phyloP scores from a whole-genome alignment of 2,888 invertebrate species.

The Aphidius colemani region DNA sequence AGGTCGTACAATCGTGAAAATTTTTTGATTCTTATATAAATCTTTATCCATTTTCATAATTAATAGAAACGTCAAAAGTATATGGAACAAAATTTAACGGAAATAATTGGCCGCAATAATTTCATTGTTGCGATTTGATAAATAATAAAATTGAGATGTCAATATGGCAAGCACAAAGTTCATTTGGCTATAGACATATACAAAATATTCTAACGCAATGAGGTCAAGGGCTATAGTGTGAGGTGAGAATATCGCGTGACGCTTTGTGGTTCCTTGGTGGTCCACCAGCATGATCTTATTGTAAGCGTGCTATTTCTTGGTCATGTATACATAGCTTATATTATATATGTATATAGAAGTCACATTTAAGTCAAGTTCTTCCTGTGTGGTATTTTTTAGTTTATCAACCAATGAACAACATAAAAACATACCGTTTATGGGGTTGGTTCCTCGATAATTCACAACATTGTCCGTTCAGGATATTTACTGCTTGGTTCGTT shows the following conservation, averaged over 20 bases:
- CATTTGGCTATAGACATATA: constrained; percentile 21
- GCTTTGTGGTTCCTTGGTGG: constrained; percentile 17
- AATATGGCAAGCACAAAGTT: constrained; percentile 18
- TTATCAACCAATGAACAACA: constrained; percentile 45
- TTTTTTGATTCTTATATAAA: not conserved
- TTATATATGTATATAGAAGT: constrained; percentile 19
- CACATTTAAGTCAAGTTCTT: constrained; percentile 32
- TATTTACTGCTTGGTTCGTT: constrained; percentile 55
- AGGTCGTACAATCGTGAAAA: not conserved
- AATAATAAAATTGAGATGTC: constrained; percentile 16
- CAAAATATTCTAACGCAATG: constrained; percentile 21
- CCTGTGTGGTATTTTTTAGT: constrained; percentile 48
- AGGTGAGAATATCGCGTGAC: constrained; percentile 31
- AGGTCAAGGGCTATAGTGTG: constrained; percentile 27
- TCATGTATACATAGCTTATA: constrained; percentile 20
- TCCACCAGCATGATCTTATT: constrained; percentile 31
- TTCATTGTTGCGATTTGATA: no score
- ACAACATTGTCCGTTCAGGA: constrained; percentile 54
- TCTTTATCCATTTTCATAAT: not conserved
- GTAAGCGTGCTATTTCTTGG: constrained; percentile 35
- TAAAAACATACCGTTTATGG: constrained; percentile 57
- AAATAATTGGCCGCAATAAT: not conserved
- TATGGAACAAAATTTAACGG: no score
- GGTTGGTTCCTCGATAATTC: constrained; percentile 53
- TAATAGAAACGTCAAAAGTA: not conserved